Conservation (phyloP, 2,113 vertebrate genomes). For the Excalfactoria chinensis region DNA sequence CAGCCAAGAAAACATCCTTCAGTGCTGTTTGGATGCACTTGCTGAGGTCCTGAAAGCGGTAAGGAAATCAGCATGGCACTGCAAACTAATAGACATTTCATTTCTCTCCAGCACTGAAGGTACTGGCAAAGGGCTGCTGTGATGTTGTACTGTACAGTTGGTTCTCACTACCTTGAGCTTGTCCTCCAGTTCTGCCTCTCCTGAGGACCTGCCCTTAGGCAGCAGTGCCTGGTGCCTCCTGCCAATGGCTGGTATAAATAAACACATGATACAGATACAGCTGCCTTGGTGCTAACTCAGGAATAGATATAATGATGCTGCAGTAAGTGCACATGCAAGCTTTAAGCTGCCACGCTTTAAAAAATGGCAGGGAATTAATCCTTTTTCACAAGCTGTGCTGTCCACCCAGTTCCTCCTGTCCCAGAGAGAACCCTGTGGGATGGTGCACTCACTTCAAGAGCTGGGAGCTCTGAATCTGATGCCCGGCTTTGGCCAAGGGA, state of each 20-base stretch:
- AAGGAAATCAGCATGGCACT: background rate
- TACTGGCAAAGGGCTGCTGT: background rate
- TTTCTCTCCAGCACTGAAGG: background rate
- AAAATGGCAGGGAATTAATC: background rate
- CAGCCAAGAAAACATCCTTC: background rate
- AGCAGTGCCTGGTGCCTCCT: background rate
- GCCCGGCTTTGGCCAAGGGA: background rate
- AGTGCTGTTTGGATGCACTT: background rate
- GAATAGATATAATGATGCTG: background rate
- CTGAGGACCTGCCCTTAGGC: background rate
- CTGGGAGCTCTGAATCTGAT: background rate
- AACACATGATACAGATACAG: rapidly evolving
- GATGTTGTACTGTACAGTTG: rapidly evolving
- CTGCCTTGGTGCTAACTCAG: background rate
- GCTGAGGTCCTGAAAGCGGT: background rate
- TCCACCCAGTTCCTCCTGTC: background rate
- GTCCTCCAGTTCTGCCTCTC: background rate
- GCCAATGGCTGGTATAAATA: background rate
- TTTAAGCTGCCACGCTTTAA: background rate
- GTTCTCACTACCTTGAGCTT: background rate
- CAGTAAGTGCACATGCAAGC: background rate
- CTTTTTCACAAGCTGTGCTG: background rate
- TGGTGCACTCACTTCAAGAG: rapidly evolving
- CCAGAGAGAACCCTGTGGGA: background rate
- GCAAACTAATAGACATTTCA: background rate